phyloP scores from a whole-genome alignment of 2,797 vertebrate genomes.

The Glyptemys insculpta region DNA sequence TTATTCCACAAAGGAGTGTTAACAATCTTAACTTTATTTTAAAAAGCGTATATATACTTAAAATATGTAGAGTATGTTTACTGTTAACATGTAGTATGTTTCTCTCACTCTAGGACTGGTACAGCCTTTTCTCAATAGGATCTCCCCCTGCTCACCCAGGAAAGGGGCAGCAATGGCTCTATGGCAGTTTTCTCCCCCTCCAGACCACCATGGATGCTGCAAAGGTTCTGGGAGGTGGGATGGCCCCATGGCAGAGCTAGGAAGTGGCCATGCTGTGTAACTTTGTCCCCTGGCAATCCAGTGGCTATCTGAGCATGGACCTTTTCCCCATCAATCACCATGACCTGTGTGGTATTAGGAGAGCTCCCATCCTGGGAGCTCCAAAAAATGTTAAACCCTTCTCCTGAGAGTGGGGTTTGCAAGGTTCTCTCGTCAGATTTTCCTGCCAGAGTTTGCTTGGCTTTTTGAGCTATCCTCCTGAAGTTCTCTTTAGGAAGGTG shows the following conservation, averaged over 20 bases:
- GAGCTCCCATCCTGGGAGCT: neutral
- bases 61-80: neutral
- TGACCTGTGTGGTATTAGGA: neutral
- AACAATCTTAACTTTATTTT: neutral
- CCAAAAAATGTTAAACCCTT: neutral
- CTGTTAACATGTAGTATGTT: neutral
- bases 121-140: neutral
- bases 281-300: neutral
- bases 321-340: neutral
- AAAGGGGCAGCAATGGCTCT: neutral
- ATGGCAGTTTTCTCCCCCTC: neutral
- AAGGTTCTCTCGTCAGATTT: neutral
- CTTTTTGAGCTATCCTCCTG: neutral
- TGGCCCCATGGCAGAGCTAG: neutral
- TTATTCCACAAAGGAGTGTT: neutral
- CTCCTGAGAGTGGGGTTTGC: neutral
- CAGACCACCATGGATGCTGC: neutral
- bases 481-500: neutral
- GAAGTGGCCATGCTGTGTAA: neutral
- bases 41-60: neutral
- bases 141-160: neutral
- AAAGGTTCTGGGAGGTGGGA: neutral
- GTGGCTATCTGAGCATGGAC: neutral
- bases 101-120: neutral
- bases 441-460: accelerated